A percentile compares a stretch with the other conserved stretches of the same genome.
These are phyloP conservation scores for Griposia aprilina DNA, from an alignment of 2,888 invertebrate genomes.

Conservation along the genomic window DNA sequence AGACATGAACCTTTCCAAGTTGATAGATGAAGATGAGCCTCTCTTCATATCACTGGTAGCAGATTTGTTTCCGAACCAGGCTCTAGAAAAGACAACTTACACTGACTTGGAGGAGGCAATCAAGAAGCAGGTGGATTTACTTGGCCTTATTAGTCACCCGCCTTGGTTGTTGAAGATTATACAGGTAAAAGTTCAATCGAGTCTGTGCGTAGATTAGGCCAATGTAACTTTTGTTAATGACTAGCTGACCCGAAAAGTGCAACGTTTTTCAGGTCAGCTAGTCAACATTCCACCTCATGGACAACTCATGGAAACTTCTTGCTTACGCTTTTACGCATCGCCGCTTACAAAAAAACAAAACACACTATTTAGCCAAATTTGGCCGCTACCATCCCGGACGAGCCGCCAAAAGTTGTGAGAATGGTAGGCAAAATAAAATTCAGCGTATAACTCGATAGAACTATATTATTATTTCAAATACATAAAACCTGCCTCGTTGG, in stretches of 20 bases:
- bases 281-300: neutral
- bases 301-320: too few species aligned
- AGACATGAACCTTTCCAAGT: constrained; percentile 99
- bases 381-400: neutral
- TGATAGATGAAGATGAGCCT: constrained; percentile 99
- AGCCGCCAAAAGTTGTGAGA: neutral
- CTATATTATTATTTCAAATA: neutral
- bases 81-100: constrained; percentile 97
- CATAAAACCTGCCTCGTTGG: too few species aligned
- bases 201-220: too few species aligned
- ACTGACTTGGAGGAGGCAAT: constrained; percentile 97
- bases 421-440: neutral
- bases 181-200: constrained; percentile 90
- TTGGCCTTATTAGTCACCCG: constrained; percentile 96
- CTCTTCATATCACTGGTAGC: constrained; percentile 98
- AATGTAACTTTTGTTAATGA: neutral
- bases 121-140: constrained; percentile 94
- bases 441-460: neutral
- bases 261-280: too few species aligned
- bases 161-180: constrained; percentile 98
- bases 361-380: neutral
- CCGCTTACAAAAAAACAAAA: neutral
- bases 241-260: neutral
- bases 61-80: constrained; percentile 98
- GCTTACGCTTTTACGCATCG: neutral